phyloP scores from a whole-genome alignment of 1,140 invertebrate genomes.

The Formica selysi region DNA sequence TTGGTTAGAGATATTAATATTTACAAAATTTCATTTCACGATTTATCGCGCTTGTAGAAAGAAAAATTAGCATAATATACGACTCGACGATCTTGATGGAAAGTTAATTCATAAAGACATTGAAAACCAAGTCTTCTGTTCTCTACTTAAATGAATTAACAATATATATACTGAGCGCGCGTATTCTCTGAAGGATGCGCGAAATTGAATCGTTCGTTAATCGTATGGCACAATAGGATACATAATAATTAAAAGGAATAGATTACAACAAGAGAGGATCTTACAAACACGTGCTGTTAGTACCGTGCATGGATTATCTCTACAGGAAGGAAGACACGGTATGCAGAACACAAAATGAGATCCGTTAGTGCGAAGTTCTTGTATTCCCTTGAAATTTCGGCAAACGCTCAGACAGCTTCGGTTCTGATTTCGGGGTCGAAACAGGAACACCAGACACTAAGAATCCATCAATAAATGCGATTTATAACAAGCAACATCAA shows the following conservation, averaged over 20 bases:
- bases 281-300: constrained; percentile 57
- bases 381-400: constrained; percentile 72
- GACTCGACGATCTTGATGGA: not conserved
- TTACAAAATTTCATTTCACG: constrained; percentile 26
- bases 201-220: constrained; percentile 45
- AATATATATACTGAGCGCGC: not conserved
- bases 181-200: not conserved
- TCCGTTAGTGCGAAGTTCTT: constrained; percentile 78
- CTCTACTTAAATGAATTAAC: not conserved
- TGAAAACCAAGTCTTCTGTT: constrained; percentile 12
- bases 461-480: constrained; percentile 75
- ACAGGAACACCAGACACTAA: constrained; percentile 75
- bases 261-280: constrained; percentile 52
- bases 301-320: constrained; percentile 78
- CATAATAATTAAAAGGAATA: constrained; percentile 28
- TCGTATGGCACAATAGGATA: constrained; percentile 67
- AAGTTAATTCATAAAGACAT: not conserved
- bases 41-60: not conserved
- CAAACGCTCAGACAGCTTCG: constrained; percentile 75
- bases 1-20: constrained; percentile 1
- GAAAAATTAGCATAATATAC: not conserved
- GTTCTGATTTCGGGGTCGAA: constrained; percentile 72
- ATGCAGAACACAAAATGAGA: constrained; percentile 75
- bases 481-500: constrained; percentile 70
- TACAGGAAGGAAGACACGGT: constrained; percentile 77